Evolutionary conservation across 2,888 invertebrate genomes (phyloP), one percentile per base, ranked within the genome.

Genomic region (Calameuta pallipes): DNA sequence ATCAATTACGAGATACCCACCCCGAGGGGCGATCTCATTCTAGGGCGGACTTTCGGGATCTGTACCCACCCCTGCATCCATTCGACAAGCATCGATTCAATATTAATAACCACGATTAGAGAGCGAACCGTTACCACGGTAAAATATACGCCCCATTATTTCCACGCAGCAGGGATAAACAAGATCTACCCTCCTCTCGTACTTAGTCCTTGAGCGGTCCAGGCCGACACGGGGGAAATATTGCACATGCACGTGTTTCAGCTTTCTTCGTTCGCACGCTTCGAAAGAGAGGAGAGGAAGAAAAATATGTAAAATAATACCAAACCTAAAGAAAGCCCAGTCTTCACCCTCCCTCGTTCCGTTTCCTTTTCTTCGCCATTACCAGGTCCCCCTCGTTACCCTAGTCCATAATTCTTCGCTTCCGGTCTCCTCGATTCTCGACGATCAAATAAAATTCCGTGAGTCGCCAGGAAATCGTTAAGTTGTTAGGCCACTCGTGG

Each of bases 101-200:
- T 89, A 89, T 89, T 89, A 89, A 89, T 89, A 88, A 87, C 85
- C 82, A 83, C 86, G 89, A 86, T 87, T 88, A 84, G 84, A 78
- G 82, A 79, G 80, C 74, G 80, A 80, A 79, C 69, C 30, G 36
- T 69, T 78, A 30, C 31, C 31, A 33, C 33, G 37, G 80, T 82
- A 86, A 87, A 87, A 86, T 87, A 84, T 85, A 85, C 82, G 83
- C 76, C 80, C 83, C 82, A 83, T 85, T 83, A 85, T 82, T 81
- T 79, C 75, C 73, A 75, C 82, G 35, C 78, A 79, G 78, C 79
- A 78, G 78, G 85, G 84, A 86, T 86, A 83, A 86, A 86, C 82
- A 83, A 70, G 70, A 70, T 70, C 70, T 70, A 70, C 31, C 70
- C 41, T 41, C 41, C 70, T 30, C 30, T 11, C n/a, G 30, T 70